phyloP scores from a whole-genome alignment of 64 coral and sea anemone genomes.

The Dendrophyllia cribrosa region DNA sequence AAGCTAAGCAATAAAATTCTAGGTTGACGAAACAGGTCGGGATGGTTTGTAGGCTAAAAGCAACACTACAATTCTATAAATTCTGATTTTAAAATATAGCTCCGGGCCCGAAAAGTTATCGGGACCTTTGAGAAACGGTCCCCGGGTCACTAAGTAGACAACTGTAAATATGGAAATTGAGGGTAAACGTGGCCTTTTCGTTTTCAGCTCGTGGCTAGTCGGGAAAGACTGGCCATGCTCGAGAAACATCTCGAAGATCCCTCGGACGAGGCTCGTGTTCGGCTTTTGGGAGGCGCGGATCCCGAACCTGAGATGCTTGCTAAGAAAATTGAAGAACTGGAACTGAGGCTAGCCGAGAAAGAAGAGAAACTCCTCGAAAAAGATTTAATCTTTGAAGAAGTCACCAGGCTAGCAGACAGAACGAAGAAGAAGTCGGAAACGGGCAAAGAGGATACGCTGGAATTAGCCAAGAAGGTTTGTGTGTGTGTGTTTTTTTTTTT shows the following conservation, averaged over 20 bases:
- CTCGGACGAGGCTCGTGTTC: constrained; percentile 75
- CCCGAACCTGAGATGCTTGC: constrained; percentile 89
- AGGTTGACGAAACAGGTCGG: too few species aligned
- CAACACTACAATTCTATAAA: too few species aligned
- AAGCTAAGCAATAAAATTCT: too few species aligned
- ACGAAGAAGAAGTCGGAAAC: constrained; percentile 96
- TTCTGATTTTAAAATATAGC: too few species aligned
- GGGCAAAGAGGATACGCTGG: constrained; percentile 94
- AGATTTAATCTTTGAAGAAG: constrained; percentile 98
- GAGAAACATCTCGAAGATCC: constrained; percentile 93
- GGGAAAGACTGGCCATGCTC: constrained; percentile 82
- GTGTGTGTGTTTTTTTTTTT: background rate
- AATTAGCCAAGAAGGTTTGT: constrained; percentile 94
- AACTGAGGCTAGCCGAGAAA: constrained; percentile 92
- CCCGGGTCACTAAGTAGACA: too few species aligned
- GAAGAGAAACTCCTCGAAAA: constrained; percentile 98
- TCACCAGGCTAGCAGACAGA: constrained; percentile 92
- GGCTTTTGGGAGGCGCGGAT: constrained; percentile 84
- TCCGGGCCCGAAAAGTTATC: too few species aligned
- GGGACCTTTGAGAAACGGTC: too few species aligned
- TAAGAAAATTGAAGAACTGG: constrained; percentile 94
- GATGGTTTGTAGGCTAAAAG: too few species aligned
- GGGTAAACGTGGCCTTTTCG: background rate
- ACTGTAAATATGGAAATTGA: too few species aligned
- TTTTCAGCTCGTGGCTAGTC: constrained; percentile 75